These are phyloP conservation scores for Xylocampa areola DNA, from an alignment of 2,888 invertebrate species.

Conservation along the genomic window DNA sequence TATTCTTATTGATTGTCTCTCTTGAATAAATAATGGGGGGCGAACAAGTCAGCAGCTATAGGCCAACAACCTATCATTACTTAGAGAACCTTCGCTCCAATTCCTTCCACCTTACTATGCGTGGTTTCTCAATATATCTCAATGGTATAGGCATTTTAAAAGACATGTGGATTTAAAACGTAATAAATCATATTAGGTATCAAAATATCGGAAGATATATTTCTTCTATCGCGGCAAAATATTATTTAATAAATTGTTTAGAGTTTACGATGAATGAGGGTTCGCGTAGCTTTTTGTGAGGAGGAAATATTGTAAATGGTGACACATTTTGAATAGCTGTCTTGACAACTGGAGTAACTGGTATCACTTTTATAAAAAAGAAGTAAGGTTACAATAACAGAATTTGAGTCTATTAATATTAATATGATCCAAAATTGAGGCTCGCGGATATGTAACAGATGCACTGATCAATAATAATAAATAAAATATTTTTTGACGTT, in stretches of 20 bases:
- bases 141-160: too few species aligned
- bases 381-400: constrained; percentile 20
- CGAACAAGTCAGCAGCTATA: constrained; percentile 15
- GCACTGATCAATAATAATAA: too few species aligned
- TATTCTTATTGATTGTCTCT: constrained; percentile 30
- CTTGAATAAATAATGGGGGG: constrained; percentile 17
- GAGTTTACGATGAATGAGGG: constrained; percentile 61
- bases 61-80: constrained; percentile 18
- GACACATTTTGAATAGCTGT: constrained; percentile 45
- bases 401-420: constrained; percentile 20
- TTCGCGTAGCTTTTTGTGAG: constrained; percentile 36
- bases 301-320: constrained; percentile 49
- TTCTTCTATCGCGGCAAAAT: too few species aligned
- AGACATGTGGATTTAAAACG: too few species aligned
- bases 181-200: too few species aligned
- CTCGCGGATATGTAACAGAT: too few species aligned
- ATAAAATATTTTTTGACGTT: too few species aligned
- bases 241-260: constrained; percentile 53
- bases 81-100: constrained; percentile 7
- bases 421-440: too few species aligned
- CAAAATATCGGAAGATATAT: constrained; percentile 28
- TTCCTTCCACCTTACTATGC: too few species aligned
- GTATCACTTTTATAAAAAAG: constrained; percentile 36
- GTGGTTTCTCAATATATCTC: too few species aligned
- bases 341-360: constrained; percentile 36